Conservation (phyloP, 2,888 invertebrate species). For the Ophonus ardosiacus region DNA sequence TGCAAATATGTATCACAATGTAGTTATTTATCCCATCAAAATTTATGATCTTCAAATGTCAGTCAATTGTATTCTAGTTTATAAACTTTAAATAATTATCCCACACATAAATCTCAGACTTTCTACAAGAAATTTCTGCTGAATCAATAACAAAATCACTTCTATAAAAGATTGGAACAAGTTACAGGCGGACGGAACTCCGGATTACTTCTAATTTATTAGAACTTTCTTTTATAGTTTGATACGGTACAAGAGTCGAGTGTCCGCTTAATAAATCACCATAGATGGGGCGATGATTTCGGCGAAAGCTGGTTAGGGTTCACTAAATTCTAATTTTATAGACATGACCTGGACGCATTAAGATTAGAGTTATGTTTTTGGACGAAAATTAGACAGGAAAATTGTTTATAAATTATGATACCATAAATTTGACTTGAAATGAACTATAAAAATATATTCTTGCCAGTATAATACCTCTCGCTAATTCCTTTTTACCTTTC, state of each 20-base stretch:
- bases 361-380: too few relatives aligned
- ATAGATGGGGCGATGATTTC: not conserved
- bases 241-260: not conserved
- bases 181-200: not conserved
- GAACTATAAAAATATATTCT: too few relatives aligned
- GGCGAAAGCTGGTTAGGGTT: not conserved
- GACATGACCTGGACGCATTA: too few relatives aligned
- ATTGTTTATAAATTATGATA: too few relatives aligned
- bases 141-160: not conserved
- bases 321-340: not conserved
- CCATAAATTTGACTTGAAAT: too few relatives aligned
- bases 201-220: constrained; percentile 8
- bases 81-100: constrained; percentile 21
- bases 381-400: too few relatives aligned
- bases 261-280: not conserved
- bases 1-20: too few relatives aligned
- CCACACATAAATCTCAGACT: constrained; percentile 15
- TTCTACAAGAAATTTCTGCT: constrained; percentile 19
- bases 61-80: not conserved
- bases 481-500: too few relatives aligned
- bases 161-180: constrained; percentile 6
- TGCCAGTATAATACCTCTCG: too few relatives aligned
- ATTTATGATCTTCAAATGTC: too few relatives aligned
- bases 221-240: constrained; percentile 25
- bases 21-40: too few relatives aligned